Evolutionary conservation across 23 tunicate genomes (phyloP), one percentile per base, ranked within the genome.

Genomic region (Trididemnum nubilum): DNA sequence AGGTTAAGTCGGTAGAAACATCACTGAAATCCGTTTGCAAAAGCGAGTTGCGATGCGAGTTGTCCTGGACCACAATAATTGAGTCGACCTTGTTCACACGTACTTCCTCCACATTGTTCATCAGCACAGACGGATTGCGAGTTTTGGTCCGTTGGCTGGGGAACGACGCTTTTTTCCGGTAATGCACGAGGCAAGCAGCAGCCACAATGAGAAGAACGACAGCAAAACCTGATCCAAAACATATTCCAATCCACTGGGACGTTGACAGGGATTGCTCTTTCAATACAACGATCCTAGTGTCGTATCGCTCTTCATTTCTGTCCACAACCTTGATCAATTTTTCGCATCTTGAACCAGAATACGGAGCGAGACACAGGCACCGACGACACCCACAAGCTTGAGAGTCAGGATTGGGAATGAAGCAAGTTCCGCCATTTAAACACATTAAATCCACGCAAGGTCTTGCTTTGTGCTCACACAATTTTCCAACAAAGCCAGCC

Each of bases 181-280:
- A 79, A 50, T 63, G 70, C 23, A 74, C n/a, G 0, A 87, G 38
- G 65, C 91, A 87, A 21, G 39, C 51, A 0, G 91, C 76, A 21
- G 71, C 35, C 9, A 81, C 22, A 33, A 87, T 36, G 33, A 87
- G 31, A 2, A 81, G 5, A 4, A 81, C 36, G 29, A 87, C 76
- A 2, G 81, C 36, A 25, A 87, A 24, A 15, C 85, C 85, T 12
- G 91, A 80, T 1, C 82, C 85, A 33, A 87, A 72, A 65, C 91
- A 87, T 39, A 87, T 81, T 19, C 80, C 91, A 72, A 87, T 73
- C 91, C 91, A 87, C 29, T 87, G 85, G 26, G 82, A 25, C 12
- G 34, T 87, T 0, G 34, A 36, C 59, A 61, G 34, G 34, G 37
- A 36, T 29, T 82, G 26, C 28, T 82, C 51, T 36, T 51, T 54